Evolutionary conservation across 2,888 invertebrate genomes (phyloP), one percentile per base, ranked within the genome.

Genomic region (Tolmerus cingulatus): DNA sequence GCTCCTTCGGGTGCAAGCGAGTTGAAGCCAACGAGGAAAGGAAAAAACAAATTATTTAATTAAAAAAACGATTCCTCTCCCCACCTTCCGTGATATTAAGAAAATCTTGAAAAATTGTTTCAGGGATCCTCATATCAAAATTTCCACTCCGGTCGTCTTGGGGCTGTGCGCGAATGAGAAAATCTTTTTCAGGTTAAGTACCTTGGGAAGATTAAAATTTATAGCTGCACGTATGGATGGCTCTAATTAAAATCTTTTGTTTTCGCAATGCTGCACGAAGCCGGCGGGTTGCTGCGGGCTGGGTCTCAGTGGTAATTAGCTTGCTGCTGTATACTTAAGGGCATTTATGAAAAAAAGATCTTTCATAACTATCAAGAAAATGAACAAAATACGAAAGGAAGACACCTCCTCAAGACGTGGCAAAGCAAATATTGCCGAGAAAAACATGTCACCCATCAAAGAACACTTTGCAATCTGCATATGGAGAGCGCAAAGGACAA

Each of bases 61-160:
- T 86, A 86, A 86, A 77, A 78, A 86, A 40, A 57, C 66, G 57
- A 86, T 86, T 78, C 40, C 78, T 86, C 78, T 57, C 66, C 37
- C 37, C 57, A 77, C 51, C 77, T 78, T 55, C 76, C 55, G 16
- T 66, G 77, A 78, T 86, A 78, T 77, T 78, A 77, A 77, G 77
- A 19, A 86, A 86, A 78, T 86, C 78, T 86, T 86, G 78, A 86
- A 86, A 78, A 86, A 86, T 78, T 76, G 57, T 40, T 86, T 34
- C 57, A 55, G 30, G 34, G 55, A n/a, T 78, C 3, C 57, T 78
- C 78, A 78, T 78, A 78, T 78, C 55, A 77, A 57, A 86, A 74
- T 78, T 86, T 66, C 66, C 57, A 55, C 78, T 86, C 74, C 34
- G 57, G 23, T n/a, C 37, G 46, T 51, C 55, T 77, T 16, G 37